A percentile compares a stretch with the other conserved stretches of the same genome.
phyloP scores from a whole-genome alignment of 2,888 invertebrate species.

The Aporophyla lueneburgensis region DNA sequence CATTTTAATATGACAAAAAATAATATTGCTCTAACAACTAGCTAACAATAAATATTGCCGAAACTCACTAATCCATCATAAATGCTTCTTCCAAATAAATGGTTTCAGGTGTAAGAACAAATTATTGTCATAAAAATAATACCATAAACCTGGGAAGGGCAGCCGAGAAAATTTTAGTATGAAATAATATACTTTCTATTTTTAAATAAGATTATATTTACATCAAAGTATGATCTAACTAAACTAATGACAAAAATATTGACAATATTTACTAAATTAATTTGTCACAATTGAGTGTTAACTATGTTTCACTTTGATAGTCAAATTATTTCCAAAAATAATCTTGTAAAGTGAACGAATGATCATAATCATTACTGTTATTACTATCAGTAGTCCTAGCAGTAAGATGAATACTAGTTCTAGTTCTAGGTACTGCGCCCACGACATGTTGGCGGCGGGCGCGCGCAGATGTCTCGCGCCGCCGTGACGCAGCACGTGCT shows the following conservation, averaged over 20 bases:
- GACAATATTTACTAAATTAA: neutral
- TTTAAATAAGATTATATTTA: neutral
- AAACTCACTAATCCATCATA: neutral
- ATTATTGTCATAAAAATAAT: neutral
- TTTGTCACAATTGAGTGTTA: neutral
- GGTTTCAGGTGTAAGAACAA: neutral
- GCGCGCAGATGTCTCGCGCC: constrained; percentile 58
- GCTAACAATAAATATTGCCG: too few relatives aligned
- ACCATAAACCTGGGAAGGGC: neutral
- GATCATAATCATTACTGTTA: neutral
- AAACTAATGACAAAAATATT: too few relatives aligned
- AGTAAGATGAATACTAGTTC: constrained; percentile 24
- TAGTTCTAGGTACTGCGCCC: constrained; percentile 28
- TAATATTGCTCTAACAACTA: neutral
- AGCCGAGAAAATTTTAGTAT: neutral
- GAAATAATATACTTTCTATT: neutral
- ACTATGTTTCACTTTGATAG: constrained; percentile 23
- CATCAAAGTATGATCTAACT: neutral
- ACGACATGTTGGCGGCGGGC: constrained; percentile 19
- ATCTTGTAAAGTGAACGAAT: constrained; percentile 9
- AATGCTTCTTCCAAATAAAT: neutral
- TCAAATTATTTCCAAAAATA: neutral
- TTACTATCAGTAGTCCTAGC: neutral
- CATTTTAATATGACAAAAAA: neutral
- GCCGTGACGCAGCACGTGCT: constrained; percentile 67